Conservation (phyloP, 2,888 invertebrate genomes). For the Anthophora plumipes region DNA sequence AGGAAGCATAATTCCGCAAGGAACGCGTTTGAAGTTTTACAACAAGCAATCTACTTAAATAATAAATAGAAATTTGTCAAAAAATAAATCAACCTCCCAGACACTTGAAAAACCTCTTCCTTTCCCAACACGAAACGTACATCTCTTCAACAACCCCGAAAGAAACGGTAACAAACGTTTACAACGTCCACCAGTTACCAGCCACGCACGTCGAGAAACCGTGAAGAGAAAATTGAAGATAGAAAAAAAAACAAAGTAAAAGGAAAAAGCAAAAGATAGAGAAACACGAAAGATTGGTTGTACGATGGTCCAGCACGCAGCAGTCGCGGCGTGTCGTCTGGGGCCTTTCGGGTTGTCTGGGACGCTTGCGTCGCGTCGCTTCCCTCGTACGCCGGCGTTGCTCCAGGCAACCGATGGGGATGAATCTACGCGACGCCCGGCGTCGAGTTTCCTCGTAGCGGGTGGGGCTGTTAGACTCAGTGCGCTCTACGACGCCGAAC, state of each 20-base stretch:
- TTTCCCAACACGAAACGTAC: too few relatives aligned
- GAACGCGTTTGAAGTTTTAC: too few relatives aligned
- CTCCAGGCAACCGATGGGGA: conserved; percentile 82
- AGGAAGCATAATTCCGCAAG: too few relatives aligned
- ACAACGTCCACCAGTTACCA: too few relatives aligned
- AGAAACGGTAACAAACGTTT: not conserved
- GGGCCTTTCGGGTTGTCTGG: conserved; percentile 70
- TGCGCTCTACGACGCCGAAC: conserved; percentile 80
- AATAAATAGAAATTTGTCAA: too few relatives aligned
- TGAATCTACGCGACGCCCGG: conserved; percentile 82
- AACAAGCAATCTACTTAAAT: too few relatives aligned
- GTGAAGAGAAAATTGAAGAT: not conserved
- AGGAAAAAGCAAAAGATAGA: not conserved
- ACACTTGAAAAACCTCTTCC: too few relatives aligned
- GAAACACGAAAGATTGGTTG: not conserved
- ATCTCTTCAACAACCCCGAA: not conserved
- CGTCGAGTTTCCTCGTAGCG: conserved; percentile 79
- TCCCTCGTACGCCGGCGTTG: conserved; percentile 75
- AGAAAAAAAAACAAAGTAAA: not conserved
- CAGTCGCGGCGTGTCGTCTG: conserved; percentile 68
- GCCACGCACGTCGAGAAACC: too few relatives aligned
- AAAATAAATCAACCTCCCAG: too few relatives aligned
- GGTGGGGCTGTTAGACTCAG: conserved; percentile 82
- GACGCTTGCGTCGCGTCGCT: conserved; percentile 73
- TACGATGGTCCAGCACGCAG: conserved; percentile 36